phyloP scores from a whole-genome alignment of 2,113 vertebrate species.

The Myodes glareolus region DNA sequence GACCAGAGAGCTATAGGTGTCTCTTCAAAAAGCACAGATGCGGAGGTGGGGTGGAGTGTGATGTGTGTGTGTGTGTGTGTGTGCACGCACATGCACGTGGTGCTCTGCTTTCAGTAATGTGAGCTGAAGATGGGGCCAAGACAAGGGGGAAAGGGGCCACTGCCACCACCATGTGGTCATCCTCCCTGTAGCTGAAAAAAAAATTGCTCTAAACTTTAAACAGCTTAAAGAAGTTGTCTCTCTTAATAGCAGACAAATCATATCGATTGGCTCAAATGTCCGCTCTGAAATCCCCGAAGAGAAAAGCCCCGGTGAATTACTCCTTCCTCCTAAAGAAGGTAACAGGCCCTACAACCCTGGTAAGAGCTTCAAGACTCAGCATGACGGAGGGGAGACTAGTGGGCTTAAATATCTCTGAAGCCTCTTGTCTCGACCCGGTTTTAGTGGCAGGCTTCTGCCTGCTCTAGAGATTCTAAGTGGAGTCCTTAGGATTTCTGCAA shows the following conservation, averaged over 20 bases:
- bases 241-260: slow-evolving; percentile 12
- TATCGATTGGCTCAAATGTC: not conserved
- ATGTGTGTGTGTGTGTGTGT: no score
- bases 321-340: not conserved
- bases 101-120: not conserved
- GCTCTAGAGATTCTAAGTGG: not conserved
- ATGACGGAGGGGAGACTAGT: not conserved
- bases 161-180: not conserved
- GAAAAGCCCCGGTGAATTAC: not conserved
- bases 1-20: not conserved
- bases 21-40: not conserved
- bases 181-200: slow-evolving; percentile 16
- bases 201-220: not conserved
- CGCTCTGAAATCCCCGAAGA: slow-evolving; percentile 53
- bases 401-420: not conserved
- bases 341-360: not conserved
- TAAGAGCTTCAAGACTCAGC: not conserved
- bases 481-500: not conserved
- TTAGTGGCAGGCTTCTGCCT: slow-evolving; percentile 18
- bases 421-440: not conserved
- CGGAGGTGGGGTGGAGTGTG: no score
- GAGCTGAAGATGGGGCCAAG: not conserved
- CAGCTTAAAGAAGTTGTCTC: slow-evolving; percentile 72
- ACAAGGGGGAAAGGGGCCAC: not conserved
- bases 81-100: fast-evolving